Percentiles rank a stretch among this genome's conserved stretches.
phyloP scores from a whole-genome alignment of 2,113 vertebrate species.

The Bucco capensis region DNA sequence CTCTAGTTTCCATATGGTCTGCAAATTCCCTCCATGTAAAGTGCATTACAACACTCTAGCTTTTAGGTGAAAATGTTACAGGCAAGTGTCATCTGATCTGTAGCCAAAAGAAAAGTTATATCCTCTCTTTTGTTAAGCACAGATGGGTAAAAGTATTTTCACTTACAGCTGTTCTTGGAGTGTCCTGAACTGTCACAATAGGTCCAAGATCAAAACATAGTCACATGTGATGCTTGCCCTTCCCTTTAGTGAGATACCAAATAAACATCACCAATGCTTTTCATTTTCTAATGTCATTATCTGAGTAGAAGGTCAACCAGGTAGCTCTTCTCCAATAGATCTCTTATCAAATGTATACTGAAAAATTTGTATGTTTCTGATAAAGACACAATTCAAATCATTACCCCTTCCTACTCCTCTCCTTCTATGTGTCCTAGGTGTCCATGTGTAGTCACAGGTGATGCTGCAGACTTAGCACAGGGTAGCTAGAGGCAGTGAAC shows the following conservation, averaged over 20 bases:
- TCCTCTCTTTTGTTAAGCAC: background rate
- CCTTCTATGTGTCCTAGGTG: background rate
- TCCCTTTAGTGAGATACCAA: background rate
- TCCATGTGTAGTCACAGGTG: background rate
- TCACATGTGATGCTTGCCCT: background rate
- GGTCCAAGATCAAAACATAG: background rate
- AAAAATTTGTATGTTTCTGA: background rate
- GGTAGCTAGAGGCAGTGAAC: background rate
- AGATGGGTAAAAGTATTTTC: constrained; percentile 25
- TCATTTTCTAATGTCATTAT: background rate
- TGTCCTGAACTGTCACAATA: background rate
- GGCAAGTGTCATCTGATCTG: constrained; percentile 27
- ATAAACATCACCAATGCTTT: background rate
- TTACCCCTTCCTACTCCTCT: background rate
- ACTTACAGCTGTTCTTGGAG: background rate
- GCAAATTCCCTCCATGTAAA: constrained; percentile 29
- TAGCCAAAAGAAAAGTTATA: background rate
- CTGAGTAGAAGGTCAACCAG: background rate
- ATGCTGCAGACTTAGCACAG: background rate
- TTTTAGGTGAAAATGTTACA: constrained; percentile 54
- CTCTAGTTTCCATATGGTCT: constrained; percentile 45
- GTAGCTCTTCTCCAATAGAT: background rate
- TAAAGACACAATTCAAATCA: background rate
- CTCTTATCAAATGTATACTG: too few species aligned
- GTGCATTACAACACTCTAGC: constrained; percentile 24